These are phyloP conservation scores for Philonicus albiceps DNA, from an alignment of 2,888 invertebrate genomes.

Conservation along the genomic window DNA sequence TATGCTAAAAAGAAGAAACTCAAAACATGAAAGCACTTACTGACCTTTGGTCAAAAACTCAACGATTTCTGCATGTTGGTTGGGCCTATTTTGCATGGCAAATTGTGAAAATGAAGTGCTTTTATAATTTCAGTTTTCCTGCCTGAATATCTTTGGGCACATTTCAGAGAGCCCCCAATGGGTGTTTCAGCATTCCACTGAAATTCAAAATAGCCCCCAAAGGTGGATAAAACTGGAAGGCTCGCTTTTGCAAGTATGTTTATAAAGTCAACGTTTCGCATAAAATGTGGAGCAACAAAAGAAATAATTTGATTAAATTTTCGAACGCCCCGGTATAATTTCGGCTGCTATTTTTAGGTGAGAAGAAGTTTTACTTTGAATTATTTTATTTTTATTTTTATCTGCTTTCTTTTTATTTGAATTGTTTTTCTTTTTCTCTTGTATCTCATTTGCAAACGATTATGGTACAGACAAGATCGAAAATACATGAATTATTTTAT, in stretches of 20 bases:
- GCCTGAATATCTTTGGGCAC: background rate
- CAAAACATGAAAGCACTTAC: background rate
- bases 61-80: background rate
- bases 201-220: conserved; percentile 16
- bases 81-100: background rate
- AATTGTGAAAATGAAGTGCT: conserved; percentile 1
- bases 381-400: background rate
- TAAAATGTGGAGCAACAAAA: conserved; percentile 18
- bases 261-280: background rate
- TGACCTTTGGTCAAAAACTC: background rate
- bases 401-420: background rate
- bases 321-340: background rate
- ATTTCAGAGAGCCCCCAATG: background rate
- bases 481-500: conserved; percentile 8
- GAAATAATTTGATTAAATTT: conserved; percentile 22
- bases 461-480: background rate
- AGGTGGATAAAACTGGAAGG: background rate
- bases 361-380: background rate
- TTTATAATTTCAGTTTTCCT: conserved; percentile 10
- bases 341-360: background rate
- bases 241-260: background rate
- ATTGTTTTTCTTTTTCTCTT: background rate
- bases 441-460: background rate
- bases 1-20: background rate
- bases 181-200: background rate